These are phyloP conservation scores for Calyptomena viridis DNA, from an alignment of 2,113 vertebrate species.

Conservation along the genomic window DNA sequence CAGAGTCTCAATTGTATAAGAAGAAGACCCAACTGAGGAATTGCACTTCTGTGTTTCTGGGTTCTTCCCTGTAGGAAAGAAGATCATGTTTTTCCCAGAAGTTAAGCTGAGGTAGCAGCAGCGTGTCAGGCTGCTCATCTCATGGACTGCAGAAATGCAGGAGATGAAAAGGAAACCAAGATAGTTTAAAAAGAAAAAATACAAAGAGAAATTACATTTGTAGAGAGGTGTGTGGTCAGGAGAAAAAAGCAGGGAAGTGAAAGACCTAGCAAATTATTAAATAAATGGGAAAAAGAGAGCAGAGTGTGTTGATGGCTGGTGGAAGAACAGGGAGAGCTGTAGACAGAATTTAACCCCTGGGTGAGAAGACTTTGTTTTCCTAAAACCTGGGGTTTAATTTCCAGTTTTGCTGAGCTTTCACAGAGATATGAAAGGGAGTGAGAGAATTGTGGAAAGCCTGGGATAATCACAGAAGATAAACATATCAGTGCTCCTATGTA, in stretches of 20 bases:
- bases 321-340: background rate
- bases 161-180: background rate
- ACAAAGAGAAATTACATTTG: background rate
- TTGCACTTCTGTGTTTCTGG: background rate
- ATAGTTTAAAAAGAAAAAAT: background rate
- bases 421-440: background rate
- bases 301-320: background rate
- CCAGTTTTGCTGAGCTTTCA: background rate
- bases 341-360: background rate
- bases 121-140: background rate
- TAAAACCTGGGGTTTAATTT: background rate
- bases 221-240: background rate
- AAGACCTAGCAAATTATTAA: background rate
- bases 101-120: background rate
- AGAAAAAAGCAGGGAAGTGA: background rate
- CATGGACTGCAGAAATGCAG: background rate
- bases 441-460: background rate
- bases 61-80: background rate
- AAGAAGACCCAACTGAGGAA: background rate
- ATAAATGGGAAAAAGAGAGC: background rate
- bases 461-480: background rate
- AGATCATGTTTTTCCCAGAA: background rate
- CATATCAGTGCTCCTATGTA: background rate
- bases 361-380: background rate
- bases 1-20: no score